Conservation (phyloP, 1,140 invertebrate species). For the Drosophila kikkawai region DNA sequence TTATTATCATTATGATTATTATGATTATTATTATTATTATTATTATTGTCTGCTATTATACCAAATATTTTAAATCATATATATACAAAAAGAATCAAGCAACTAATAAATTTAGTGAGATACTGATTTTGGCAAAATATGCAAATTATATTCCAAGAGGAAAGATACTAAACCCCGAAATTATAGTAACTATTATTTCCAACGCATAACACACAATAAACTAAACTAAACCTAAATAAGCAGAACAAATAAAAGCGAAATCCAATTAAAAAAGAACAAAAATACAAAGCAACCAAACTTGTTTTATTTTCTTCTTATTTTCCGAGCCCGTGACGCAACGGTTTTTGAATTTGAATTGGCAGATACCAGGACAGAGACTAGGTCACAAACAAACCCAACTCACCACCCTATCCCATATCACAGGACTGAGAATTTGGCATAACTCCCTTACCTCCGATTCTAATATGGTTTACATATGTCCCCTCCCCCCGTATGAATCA, state of each 20-base stretch:
- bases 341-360: constrained; percentile 61
- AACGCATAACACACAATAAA: constrained; percentile 66
- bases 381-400: constrained; percentile 26
- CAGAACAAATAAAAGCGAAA: constrained; percentile 74
- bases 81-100: constrained; percentile 56
- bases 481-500: constrained; percentile 16
- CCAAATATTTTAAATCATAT: constrained; percentile 75
- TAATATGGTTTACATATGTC: constrained; percentile 25
- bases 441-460: constrained; percentile 25
- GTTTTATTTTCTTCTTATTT: constrained; percentile 73
- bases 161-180: constrained; percentile 62
- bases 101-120: constrained; percentile 65
- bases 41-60: constrained; percentile 81
- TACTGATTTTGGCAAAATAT: constrained; percentile 84
- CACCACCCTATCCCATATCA: constrained; percentile 11
- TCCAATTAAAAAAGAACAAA: constrained; percentile 62
- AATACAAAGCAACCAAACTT: constrained; percentile 65
- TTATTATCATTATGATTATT: constrained; percentile 35
- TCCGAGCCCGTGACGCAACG: constrained; percentile 29
- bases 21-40: constrained; percentile 66
- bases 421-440: constrained; percentile 64
- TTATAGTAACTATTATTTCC: constrained; percentile 78
- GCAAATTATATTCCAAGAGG: constrained; percentile 67
- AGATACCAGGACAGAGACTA: constrained; percentile 56
- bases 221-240: constrained; percentile 52